Evolutionary conservation across 2,888 invertebrate species (phyloP).

Genomic region (Caenorhabditis japonica): DNA sequence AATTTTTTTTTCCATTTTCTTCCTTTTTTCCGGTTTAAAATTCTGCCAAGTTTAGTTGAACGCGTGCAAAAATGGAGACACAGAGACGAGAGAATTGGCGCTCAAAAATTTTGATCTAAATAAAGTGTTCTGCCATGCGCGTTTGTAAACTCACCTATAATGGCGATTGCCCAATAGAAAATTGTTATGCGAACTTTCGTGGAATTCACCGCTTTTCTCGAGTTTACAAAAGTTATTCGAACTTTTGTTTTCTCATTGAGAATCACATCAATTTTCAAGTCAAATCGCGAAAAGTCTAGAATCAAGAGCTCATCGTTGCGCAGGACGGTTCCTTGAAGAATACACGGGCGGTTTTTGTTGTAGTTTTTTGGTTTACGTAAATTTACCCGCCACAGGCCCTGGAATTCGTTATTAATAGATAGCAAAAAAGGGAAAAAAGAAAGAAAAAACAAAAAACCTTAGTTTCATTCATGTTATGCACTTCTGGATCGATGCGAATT

Average conservation of each 20-base stretch:
- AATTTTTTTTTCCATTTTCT: too few species aligned
- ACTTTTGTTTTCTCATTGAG: constrained; percentile 14
- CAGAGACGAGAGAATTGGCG: too few species aligned
- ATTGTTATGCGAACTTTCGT: constrained; percentile 16
- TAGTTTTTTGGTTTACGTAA: constrained; percentile 44
- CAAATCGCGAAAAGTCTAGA: constrained; percentile 13
- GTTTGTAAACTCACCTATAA: constrained; percentile 8
- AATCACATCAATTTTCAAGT: constrained; percentile 44
- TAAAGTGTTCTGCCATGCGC: too few species aligned
- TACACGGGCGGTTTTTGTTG: constrained; percentile 18
- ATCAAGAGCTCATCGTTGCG: constrained; percentile 39
- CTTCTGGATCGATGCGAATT: constrained; percentile 48
- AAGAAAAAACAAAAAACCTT: not conserved
- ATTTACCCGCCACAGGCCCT: constrained; percentile 39
- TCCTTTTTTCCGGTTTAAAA: too few species aligned
- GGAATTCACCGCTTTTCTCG: not conserved
- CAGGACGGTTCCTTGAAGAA: constrained; percentile 30
- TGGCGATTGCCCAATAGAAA: constrained; percentile 41
- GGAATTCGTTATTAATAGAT: too few species aligned
- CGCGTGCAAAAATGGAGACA: too few species aligned
- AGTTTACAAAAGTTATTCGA: constrained; percentile 26
- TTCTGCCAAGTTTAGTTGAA: too few species aligned
- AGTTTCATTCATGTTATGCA: constrained; percentile 34
- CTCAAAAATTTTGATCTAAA: too few species aligned
- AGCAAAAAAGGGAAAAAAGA: not conserved